These are phyloP conservation scores for Drosophila mimetica DNA, from an alignment of 2,888 invertebrate genomes.

Conservation along the genomic window DNA sequence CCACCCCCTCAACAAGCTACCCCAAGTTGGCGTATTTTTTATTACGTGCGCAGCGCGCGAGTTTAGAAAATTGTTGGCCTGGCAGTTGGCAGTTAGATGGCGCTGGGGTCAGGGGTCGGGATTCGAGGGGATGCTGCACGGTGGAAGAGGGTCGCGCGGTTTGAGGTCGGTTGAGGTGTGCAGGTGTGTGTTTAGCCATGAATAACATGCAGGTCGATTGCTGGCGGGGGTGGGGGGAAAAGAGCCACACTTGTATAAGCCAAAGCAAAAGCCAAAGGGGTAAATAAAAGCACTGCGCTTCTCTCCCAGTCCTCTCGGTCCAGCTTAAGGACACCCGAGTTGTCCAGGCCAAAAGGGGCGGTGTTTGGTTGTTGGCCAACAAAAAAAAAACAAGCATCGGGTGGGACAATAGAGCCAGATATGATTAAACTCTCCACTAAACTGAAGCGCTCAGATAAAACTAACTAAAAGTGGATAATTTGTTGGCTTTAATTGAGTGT, in stretches of 20 bases:
- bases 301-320: slow-evolving; percentile 31
- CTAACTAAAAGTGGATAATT: slow-evolving; percentile 47
- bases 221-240: slow-evolving; percentile 31
- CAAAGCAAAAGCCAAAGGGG: slow-evolving; percentile 70
- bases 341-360: slow-evolving; percentile 6
- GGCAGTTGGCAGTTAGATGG: slow-evolving; percentile 51
- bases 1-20: slow-evolving; percentile 17
- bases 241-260: slow-evolving; percentile 59
- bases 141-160: slow-evolving; percentile 22
- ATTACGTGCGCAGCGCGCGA: slow-evolving; percentile 59
- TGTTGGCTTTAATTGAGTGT: slow-evolving; percentile 33
- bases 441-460: slow-evolving; percentile 53
- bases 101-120: slow-evolving; percentile 1
- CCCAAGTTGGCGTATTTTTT: slow-evolving; percentile 39
- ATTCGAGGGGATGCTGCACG: not conserved
- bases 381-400: slow-evolving; percentile 14
- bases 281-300: slow-evolving; percentile 68
- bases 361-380: not conserved
- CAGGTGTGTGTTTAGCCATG: slow-evolving; percentile 63
- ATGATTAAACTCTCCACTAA: slow-evolving; percentile 59
- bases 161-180: slow-evolving; percentile 40
- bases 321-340: slow-evolving; percentile 51
- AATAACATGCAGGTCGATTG: slow-evolving; percentile 77
- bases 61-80: slow-evolving; percentile 74
- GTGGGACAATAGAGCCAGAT: slow-evolving; percentile 66